Conservation (phyloP, 2,888 invertebrate genomes). For the Cenopis cana region DNA sequence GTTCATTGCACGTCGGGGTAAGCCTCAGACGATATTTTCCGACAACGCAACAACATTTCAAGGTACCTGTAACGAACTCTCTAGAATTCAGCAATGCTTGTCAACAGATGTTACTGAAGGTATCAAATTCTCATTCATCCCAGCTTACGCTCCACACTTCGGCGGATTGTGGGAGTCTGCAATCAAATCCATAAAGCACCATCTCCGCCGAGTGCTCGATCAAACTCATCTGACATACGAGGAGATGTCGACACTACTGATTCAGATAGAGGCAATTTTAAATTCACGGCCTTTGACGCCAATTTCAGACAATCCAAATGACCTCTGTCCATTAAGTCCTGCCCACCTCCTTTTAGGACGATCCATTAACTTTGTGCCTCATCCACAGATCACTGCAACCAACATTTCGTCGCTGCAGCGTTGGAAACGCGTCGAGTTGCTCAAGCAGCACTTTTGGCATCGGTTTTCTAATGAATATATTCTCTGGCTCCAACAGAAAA, state of each 20-base stretch:
- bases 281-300: not conserved
- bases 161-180: slow-evolving; percentile 1
- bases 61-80: too few relatives aligned
- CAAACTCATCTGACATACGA: slow-evolving; percentile 7
- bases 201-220: not conserved
- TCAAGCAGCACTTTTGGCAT: not conserved
- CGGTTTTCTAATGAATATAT: slow-evolving; percentile 3
- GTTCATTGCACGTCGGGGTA: slow-evolving; percentile 41
- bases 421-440: slow-evolving; percentile 9
- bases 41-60: too few relatives aligned
- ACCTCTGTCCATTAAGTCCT: not conserved
- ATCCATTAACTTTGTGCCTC: not conserved
- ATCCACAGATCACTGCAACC: slow-evolving; percentile 5
- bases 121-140: too few relatives aligned
- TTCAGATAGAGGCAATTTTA: slow-evolving; percentile 1
- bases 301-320: slow-evolving; percentile 1
- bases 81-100: too few relatives aligned
- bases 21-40: not conserved
- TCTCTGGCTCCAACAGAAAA: slow-evolving; percentile 8
- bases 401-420: not conserved
- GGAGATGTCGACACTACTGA: slow-evolving; percentile 3
- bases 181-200: not conserved
- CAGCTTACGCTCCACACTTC: too few relatives aligned
- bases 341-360: not conserved
- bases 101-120: too few relatives aligned